Evolutionary conservation across 2,888 invertebrate genomes (phyloP).

Genomic region (Catocala sponsa): DNA sequence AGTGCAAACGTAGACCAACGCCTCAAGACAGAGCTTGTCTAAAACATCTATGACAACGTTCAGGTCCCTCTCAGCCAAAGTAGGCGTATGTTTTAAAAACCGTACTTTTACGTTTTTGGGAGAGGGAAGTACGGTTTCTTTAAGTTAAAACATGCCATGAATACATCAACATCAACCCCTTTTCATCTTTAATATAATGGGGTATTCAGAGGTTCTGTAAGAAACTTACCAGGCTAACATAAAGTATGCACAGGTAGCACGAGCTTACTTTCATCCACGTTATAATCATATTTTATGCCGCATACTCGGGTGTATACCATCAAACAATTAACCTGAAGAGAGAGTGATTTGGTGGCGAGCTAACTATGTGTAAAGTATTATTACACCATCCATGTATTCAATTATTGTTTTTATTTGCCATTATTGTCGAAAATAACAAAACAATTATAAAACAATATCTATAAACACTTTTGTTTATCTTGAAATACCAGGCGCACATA

Average conservation of each 20-base stretch:
- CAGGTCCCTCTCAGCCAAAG: background rate
- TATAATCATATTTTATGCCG: constrained; percentile 16
- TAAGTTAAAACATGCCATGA: constrained; percentile 61
- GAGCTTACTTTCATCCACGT: constrained; percentile 41
- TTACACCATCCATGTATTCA: too few species aligned
- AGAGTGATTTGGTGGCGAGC: too few species aligned
- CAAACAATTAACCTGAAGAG: background rate
- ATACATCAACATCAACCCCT: constrained; percentile 61
- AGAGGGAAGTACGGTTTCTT: constrained; percentile 37
- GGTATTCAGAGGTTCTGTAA: constrained; percentile 61
- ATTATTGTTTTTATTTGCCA: background rate
- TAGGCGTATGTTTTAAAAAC: background rate
- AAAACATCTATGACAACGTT: too few species aligned
- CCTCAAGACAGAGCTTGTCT: too few species aligned
- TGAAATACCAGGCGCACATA: constrained; percentile 48
- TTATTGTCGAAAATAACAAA: background rate
- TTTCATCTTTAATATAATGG: constrained; percentile 57
- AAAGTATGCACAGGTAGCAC: constrained; percentile 64
- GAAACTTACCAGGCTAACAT: constrained; percentile 61
- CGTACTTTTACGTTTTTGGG: constrained; percentile 33
- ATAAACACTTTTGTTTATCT: background rate
- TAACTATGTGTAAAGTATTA: too few species aligned
- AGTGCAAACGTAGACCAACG: too few species aligned
- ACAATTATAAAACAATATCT: background rate
- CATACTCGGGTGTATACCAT: background rate